Base-by-base conservation (phyloP, 2,888 invertebrate species). In the Ophioninae sp. region DNA sequence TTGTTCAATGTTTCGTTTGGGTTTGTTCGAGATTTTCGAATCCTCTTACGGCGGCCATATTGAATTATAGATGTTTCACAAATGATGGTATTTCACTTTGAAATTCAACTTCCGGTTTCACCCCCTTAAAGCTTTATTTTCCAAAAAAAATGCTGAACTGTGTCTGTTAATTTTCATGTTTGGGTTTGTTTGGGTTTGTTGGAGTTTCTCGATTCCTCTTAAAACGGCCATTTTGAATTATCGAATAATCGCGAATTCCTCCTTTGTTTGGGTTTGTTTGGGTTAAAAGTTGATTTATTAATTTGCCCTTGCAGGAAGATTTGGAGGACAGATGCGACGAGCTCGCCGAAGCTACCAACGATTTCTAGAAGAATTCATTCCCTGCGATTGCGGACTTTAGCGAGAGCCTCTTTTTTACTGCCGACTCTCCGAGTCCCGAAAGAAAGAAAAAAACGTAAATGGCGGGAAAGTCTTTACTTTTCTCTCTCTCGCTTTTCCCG, bases 281-380 rank as follows among this genome's bases (percentile, higher is more conserved):
- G 61, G 17, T 22, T 22, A 17, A 13, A 56, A 7, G 44, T 63
- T 69, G 2, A 30, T 75, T 58, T 63, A 39, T 63, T 64, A 30
- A 20, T 69, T 71, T 69, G 85, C 90, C 90, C 94, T 93, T 5
- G n/a, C 58, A 96, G 96, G 95, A 95, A 87, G 97, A 97, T 90
- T 94, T 97, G 87, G 96, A 97, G 88, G 97, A 97, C 89, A 95
- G 95, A 88, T 97, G 97, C 93, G 97, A 97, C 90, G 95, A 96
- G 90, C 94, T 97, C 88, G 94, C 95, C 44, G 95, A 94, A 85
- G 94, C 93, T 44, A 86, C 86, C 7, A 85, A 85, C 61, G 88
- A 88, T 30, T 85, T 86, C 63, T 87, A 87, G 68, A 73, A 58
- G 44, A 10, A 44, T 73, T 73, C 7, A 59, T 58, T 61, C 79